Conservation (phyloP, 2,797 vertebrate species). For the Oreochromis mossambicus region DNA sequence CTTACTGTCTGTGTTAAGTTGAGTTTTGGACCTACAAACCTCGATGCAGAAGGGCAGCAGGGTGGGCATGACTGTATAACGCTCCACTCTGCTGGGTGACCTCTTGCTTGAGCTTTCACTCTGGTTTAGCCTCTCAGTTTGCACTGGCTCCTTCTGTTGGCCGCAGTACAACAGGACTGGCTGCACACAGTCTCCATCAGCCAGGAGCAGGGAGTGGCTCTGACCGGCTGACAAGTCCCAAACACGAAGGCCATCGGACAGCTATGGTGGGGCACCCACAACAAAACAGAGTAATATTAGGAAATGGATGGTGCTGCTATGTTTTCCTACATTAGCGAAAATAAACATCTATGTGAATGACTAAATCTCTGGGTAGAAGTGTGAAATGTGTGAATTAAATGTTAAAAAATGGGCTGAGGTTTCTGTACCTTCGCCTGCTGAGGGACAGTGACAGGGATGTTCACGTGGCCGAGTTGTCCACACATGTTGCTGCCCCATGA, state of each 20-base stretch:
- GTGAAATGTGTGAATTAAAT: background rate
- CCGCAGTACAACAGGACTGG: constrained; percentile 89
- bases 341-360: background rate
- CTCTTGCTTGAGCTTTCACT: constrained; percentile 22
- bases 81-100: constrained; percentile 48
- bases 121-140: constrained; percentile 33
- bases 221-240: constrained; percentile 90
- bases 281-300: background rate
- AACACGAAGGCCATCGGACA: constrained; percentile 78
- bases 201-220: constrained; percentile 88
- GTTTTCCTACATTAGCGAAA: background rate
- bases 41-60: constrained; percentile 83
- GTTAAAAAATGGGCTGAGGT: background rate
- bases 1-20: background rate
- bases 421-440: constrained; percentile 82
- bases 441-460: constrained; percentile 85
- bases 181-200: constrained; percentile 87
- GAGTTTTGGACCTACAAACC: constrained; percentile 69
- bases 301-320: background rate
- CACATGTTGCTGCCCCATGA: constrained; percentile 93
- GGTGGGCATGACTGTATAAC: constrained; percentile 73
- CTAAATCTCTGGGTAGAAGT: background rate
- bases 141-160: constrained; percentile 66
- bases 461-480: constrained; percentile 89
- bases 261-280: constrained; percentile 57